Conservation (phyloP, 1,140 invertebrate species). For the Diorhabda elongata region DNA sequence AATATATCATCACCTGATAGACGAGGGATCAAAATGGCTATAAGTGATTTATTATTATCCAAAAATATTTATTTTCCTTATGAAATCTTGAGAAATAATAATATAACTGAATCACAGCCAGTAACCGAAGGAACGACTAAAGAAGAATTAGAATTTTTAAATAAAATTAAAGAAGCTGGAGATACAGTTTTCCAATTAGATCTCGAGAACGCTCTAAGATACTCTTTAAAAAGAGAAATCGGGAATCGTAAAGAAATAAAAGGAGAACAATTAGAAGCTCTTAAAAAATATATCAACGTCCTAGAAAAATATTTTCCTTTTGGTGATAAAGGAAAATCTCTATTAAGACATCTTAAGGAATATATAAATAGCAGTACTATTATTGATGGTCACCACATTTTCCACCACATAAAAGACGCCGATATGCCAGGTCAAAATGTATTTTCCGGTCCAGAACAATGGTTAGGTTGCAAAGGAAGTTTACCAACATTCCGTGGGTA, state of each 20-base stretch:
- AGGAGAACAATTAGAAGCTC: conserved; percentile 64
- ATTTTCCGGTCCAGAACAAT: conserved; percentile 59
- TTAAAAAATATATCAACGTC: conserved; percentile 68
- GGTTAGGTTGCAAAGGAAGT: conserved; percentile 82
- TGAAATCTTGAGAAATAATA: conserved; percentile 1
- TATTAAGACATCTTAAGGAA: conserved; percentile 55
- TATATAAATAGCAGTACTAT: conserved; percentile 46
- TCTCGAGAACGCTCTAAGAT: conserved; percentile 77
- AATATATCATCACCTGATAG: conserved; percentile 24
- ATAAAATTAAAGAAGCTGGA: conserved; percentile 43
- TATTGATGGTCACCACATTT: conserved; percentile 58
- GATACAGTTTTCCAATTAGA: conserved; percentile 76
- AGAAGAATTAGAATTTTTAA: neutral
- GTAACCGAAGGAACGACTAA: neutral
- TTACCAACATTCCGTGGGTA: conserved; percentile 74
- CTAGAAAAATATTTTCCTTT: conserved; percentile 72
- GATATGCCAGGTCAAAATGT: conserved; percentile 53
- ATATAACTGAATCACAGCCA: neutral
- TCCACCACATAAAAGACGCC: conserved; percentile 50
- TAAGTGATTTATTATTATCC: conserved; percentile 45
- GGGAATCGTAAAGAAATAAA: conserved; percentile 62
- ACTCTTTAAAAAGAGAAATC: conserved; percentile 78
- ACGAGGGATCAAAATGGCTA: conserved; percentile 44
- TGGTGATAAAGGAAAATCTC: conserved; percentile 58
- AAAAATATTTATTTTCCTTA: conserved; percentile 39